These are phyloP conservation scores for Hemicrepidius hirtus DNA, from an alignment of 2,888 invertebrate genomes.

Conservation along the genomic window DNA sequence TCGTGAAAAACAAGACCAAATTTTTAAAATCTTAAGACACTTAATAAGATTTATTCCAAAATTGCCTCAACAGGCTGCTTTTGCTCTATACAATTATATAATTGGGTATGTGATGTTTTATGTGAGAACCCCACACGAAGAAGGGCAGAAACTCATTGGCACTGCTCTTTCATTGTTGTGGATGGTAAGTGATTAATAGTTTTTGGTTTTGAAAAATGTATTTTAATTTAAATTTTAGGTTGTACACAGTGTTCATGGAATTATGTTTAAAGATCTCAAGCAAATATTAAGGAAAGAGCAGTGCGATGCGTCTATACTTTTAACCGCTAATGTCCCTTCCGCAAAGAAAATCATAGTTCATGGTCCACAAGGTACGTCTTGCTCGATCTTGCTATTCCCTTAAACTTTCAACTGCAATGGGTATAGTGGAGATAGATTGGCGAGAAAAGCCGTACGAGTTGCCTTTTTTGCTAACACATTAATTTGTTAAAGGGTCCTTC, in stretches of 20 bases:
- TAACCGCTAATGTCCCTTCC: constrained; percentile 99
- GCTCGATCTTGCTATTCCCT: no score
- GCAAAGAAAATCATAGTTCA: constrained; percentile 99
- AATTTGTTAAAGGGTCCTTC: no score
- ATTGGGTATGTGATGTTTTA: constrained; percentile 99
- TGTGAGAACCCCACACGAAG: constrained; percentile 96
- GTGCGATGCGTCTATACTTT: constrained; percentile 97
- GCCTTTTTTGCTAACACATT: no score
- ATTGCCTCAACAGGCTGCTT: constrained; percentile 97
- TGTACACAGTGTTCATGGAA: constrained; percentile 98
- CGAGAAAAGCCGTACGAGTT: no score
- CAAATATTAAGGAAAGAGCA: constrained; percentile 99
- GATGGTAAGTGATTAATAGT: constrained; percentile 81
- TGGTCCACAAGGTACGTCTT: constrained; percentile 82
- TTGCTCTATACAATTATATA: constrained; percentile 98
- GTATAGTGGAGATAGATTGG: no score
- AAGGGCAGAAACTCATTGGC: constrained; percentile 94
- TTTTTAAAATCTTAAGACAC: constrained; percentile 94
- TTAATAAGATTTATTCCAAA: constrained; percentile 94
- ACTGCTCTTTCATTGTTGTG: constrained; percentile 96
- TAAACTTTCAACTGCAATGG: no score
- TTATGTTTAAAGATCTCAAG: constrained; percentile 99
- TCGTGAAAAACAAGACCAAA: constrained; percentile 92
- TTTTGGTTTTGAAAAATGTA: neutral
- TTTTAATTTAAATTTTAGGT: constrained; percentile 76